Conservation (phyloP, 2,797 vertebrate species). For the Momotus momota region DNA sequence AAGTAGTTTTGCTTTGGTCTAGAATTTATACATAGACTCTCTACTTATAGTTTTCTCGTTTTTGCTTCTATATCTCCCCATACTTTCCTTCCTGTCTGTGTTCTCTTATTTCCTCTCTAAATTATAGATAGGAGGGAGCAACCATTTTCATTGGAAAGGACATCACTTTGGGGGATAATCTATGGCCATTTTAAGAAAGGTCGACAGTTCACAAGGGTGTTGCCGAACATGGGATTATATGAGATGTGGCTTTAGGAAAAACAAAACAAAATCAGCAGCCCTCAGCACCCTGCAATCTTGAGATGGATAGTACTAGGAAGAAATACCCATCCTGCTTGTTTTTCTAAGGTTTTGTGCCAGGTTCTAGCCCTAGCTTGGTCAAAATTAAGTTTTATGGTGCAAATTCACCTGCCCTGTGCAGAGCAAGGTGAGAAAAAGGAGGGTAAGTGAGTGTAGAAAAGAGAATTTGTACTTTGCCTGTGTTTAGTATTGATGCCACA, state of each 20-base stretch:
- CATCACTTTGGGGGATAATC: background rate
- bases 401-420: background rate
- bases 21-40: background rate
- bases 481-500: background rate
- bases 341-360: background rate
- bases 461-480: background rate
- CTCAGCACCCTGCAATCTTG: background rate
- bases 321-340: background rate
- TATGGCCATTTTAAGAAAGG: background rate
- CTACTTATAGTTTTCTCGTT: background rate
- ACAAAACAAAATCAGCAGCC: background rate
- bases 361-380: background rate
- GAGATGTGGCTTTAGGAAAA: background rate
- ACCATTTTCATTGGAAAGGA: background rate
- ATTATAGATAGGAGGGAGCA: background rate
- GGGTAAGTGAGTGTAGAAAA: background rate
- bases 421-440: background rate
- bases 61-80: background rate
- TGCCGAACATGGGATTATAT: background rate
- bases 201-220: background rate
- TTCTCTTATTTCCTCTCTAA: conserved; percentile 8
- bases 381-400: background rate
- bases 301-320: background rate
- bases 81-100: conserved; percentile 1
- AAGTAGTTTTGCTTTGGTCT: background rate